phyloP scores from a whole-genome alignment of 2,113 vertebrate genomes.

The Cyprinodon variegatus region DNA sequence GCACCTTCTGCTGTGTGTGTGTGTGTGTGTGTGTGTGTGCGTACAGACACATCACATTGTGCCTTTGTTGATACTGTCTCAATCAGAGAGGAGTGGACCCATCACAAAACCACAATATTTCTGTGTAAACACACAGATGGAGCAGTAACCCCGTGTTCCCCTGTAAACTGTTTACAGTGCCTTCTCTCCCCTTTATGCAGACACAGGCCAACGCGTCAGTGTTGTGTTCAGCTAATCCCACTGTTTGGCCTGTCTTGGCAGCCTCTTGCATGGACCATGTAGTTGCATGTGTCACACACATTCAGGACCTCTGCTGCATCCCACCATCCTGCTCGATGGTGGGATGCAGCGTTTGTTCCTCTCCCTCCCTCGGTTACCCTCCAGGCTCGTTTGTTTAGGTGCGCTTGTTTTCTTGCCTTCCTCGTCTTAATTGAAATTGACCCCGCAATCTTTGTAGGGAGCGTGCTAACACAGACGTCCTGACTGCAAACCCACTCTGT shows the following conservation, averaged over 20 bases:
- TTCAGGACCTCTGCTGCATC: conserved; percentile 22
- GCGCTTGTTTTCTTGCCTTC: conserved; percentile 64
- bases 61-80: conserved; percentile 58
- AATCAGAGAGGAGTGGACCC: conserved; percentile 62
- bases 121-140: conserved; percentile 52
- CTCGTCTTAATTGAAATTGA: conserved; percentile 68
- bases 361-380: conserved; percentile 15
- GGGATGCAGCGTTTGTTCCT: no score
- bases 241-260: conserved; percentile 68
- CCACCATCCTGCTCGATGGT: not conserved
- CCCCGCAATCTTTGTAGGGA: conserved; percentile 48
- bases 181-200: conserved; percentile 54
- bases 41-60: conserved; percentile 50
- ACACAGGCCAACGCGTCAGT: conserved; percentile 66
- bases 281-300: conserved; percentile 36
- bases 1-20: conserved; percentile 24
- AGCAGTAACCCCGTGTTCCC: conserved; percentile 58
- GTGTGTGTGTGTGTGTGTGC: conserved; percentile 34
- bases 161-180: conserved; percentile 73
- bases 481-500: conserved; percentile 35
- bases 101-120: conserved; percentile 61
- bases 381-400: conserved; percentile 56
- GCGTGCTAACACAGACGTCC: conserved; percentile 18
- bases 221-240: conserved; percentile 74
- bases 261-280: conserved; percentile 39